Conservation (phyloP, 2,113 vertebrate genomes). For the Phaetusa simplex region DNA sequence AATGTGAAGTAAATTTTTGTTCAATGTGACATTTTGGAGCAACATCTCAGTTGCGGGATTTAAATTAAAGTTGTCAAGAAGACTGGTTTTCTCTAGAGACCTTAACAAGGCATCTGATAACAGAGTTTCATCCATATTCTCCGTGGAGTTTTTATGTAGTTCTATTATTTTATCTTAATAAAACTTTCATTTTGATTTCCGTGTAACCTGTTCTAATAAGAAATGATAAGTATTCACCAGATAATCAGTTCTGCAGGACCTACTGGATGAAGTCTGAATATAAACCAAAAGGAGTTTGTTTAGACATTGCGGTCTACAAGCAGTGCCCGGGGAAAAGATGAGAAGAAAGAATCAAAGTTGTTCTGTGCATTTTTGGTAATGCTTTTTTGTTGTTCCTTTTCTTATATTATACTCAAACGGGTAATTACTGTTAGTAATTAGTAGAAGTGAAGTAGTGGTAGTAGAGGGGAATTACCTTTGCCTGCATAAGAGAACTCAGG, state of each 20-base stretch:
- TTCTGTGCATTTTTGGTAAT: neutral
- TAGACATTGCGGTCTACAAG: neutral
- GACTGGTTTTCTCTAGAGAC: neutral
- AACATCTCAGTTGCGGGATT: neutral
- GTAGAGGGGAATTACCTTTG: neutral
- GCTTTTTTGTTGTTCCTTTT: neutral
- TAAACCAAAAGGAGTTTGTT: neutral
- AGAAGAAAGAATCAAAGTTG: neutral
- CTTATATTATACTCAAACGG: neutral
- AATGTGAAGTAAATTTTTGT: neutral
- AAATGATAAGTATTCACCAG: neutral
- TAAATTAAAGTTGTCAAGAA: slow-evolving; percentile 8
- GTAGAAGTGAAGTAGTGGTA: neutral
- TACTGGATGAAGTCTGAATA: neutral
- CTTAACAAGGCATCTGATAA: neutral
- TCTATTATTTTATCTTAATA: neutral
- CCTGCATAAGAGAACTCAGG: neutral
- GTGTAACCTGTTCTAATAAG: neutral
- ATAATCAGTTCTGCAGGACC: neutral
- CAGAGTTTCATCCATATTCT: neutral
- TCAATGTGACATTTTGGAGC: neutral
- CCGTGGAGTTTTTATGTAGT: neutral
- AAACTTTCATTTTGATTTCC: neutral
- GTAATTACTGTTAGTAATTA: neutral
- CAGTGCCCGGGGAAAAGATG: neutral